Percentiles rank a stretch among this genome's conserved stretches.
phyloP scores from a whole-genome alignment of 2,113 vertebrate genomes.

The Solea senegalensis region DNA sequence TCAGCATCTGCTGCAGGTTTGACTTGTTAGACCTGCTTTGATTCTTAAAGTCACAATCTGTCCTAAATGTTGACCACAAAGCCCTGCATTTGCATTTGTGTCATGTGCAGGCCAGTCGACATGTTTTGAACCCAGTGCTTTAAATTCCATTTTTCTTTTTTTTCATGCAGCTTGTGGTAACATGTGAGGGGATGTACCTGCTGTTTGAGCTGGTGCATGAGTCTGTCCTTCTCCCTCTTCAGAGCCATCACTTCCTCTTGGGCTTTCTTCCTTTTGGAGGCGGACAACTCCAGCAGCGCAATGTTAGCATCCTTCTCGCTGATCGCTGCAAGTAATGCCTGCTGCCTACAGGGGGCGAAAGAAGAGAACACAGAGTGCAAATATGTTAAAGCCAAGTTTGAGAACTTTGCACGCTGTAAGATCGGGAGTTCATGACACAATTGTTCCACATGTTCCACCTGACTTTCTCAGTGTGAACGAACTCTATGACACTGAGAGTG shows the following conservation, averaged over 20 bases:
- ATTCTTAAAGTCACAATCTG: slow-evolving; percentile 33
- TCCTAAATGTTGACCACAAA: slow-evolving; percentile 50
- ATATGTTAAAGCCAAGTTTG: background rate
- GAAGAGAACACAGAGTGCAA: background rate
- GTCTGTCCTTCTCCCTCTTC: slow-evolving; percentile 94
- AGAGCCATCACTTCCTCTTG: slow-evolving; percentile 95
- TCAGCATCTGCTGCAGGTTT: slow-evolving; percentile 55
- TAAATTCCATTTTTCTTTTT: slow-evolving; percentile 33
- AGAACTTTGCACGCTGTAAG: background rate
- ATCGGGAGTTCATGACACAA: too few relatives aligned
- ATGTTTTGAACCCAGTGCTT: slow-evolving; percentile 19
- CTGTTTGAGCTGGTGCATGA: slow-evolving; percentile 96
- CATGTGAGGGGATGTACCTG: slow-evolving; percentile 82
- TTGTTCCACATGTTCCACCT: too few relatives aligned
- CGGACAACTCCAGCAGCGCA: slow-evolving; percentile 93
- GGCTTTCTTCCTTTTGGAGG: slow-evolving; percentile 92
- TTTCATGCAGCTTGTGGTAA: slow-evolving; percentile 16
- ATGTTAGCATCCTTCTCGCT: slow-evolving; percentile 98
- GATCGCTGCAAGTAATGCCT: slow-evolving; percentile 94
- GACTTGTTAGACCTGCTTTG: slow-evolving; percentile 51
- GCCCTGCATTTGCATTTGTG: slow-evolving; percentile 36
- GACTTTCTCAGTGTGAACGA: too few relatives aligned
- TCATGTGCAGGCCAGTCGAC: slow-evolving; percentile 29
- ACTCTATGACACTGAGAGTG: too few relatives aligned
- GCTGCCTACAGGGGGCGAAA: slow-evolving; percentile 84